A percentile compares a stretch with the other conserved stretches of the same genome.
phyloP scores from a whole-genome alignment of 2,797 vertebrate genomes.

The Gila robusta region DNA sequence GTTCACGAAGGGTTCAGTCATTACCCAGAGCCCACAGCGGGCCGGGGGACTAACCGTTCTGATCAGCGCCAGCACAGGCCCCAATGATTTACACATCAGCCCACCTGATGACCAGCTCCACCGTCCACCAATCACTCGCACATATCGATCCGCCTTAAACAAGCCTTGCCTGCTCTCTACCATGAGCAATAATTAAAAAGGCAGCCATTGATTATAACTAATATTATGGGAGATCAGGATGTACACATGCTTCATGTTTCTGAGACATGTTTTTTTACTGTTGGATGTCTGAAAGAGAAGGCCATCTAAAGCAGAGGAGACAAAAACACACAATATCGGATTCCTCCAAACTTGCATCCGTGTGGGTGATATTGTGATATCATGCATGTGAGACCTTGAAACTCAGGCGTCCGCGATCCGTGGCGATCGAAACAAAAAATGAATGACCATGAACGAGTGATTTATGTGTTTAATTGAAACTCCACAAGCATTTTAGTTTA shows the following conservation, averaged over 20 bases:
- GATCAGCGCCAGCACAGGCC: slow-evolving; percentile 94
- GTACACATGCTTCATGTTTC: slow-evolving; percentile 95
- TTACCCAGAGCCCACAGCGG: slow-evolving; percentile 95
- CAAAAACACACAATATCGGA: slow-evolving; percentile 84
- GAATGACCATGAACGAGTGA: slow-evolving; percentile 1
- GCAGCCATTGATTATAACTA: slow-evolving; percentile 99
- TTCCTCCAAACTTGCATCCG: slow-evolving; percentile 81
- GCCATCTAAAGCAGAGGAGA: slow-evolving; percentile 18
- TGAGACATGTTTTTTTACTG: slow-evolving; percentile 47
- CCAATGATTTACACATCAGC: slow-evolving; percentile 99
- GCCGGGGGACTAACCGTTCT: slow-evolving; percentile 98
- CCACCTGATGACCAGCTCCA: slow-evolving; percentile 97
- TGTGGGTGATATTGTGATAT: slow-evolving; percentile 77
- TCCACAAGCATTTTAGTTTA: slow-evolving; percentile 3
- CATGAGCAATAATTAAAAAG: slow-evolving; percentile 99
- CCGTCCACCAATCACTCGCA: slow-evolving; percentile 97
- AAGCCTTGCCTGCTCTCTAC: slow-evolving; percentile 99
- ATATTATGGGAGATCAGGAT: slow-evolving; percentile 99
- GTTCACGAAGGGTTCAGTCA: slow-evolving; percentile 94
- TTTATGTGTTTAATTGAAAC: slow-evolving; percentile 36
- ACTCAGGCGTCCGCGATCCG: slow-evolving; percentile 61
- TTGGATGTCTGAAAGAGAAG: slow-evolving; percentile 54
- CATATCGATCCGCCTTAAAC: slow-evolving; percentile 98
- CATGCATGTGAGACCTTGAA: slow-evolving; percentile 72
- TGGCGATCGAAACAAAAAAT: slow-evolving; percentile 46